These are phyloP conservation scores for Pseudonaja textilis DNA, from an alignment of 2,113 vertebrate genomes.

Conservation along the genomic window DNA sequence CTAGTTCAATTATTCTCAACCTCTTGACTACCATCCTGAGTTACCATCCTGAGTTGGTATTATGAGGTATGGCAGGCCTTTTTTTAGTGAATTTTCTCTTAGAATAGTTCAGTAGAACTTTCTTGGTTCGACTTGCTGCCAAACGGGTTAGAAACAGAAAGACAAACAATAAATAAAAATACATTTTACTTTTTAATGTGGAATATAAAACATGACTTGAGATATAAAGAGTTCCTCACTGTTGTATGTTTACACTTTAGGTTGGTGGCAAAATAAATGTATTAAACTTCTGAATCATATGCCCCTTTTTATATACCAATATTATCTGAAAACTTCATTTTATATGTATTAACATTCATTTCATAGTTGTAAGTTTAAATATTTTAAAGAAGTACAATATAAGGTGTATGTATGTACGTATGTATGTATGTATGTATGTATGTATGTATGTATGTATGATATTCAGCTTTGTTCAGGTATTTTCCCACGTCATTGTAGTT, in stretches of 20 bases:
- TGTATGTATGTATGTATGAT: too few relatives aligned
- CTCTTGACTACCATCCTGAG: neutral
- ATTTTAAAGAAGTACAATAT: too few relatives aligned
- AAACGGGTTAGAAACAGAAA: neutral
- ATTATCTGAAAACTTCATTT: neutral
- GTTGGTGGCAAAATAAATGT: neutral
- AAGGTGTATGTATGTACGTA: neutral
- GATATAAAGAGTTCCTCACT: neutral
- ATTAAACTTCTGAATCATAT: neutral
- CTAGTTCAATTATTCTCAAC: neutral
- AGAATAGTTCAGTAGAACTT: neutral
- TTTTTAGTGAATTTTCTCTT: neutral
- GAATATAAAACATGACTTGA: neutral
- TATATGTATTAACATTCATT: neutral
- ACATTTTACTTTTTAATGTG: neutral
- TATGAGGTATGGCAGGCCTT: neutral
- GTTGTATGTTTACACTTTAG: neutral
- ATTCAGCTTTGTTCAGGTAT: too few relatives aligned
- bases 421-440: too few relatives aligned
- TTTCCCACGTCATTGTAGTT: too few relatives aligned
- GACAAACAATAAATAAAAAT: neutral
- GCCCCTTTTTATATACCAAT: neutral
- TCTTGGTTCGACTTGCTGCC: neutral
- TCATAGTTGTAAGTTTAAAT: too few relatives aligned
- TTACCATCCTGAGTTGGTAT: neutral